Evolutionary conservation across 2,797 vertebrate species (phyloP).

Genomic region (Xenopus petersii): DNA sequence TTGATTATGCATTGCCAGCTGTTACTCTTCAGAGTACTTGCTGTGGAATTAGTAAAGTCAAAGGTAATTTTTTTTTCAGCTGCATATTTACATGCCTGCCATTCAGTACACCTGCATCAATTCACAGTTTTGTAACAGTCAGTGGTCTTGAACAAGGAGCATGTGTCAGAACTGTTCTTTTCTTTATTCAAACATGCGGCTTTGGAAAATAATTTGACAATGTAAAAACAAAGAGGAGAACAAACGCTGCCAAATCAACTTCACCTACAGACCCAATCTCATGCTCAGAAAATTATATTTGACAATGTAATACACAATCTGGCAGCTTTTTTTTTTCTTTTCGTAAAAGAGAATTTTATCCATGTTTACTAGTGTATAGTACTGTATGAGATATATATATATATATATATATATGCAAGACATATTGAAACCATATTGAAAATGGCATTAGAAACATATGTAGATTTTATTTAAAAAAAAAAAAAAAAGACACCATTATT

Average conservation of each 20-base stretch:
- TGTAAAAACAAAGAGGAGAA: constrained; percentile 22
- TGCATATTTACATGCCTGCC: constrained; percentile 32
- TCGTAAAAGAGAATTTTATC: neutral
- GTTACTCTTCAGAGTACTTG: constrained; percentile 29
- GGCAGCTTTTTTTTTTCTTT: neutral
- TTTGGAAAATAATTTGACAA: constrained; percentile 31
- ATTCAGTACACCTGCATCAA: constrained; percentile 33
- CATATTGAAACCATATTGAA: no score
- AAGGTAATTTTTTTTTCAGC: constrained; percentile 34
- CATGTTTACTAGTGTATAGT: no score
- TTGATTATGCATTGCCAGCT: constrained; percentile 41
- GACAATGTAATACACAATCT: constrained; percentile 18
- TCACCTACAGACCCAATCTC: constrained; percentile 13
- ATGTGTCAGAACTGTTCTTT: constrained; percentile 33
- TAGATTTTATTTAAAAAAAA: no score
- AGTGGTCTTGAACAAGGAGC: constrained; percentile 26
- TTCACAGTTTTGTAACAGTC: constrained; percentile 34
- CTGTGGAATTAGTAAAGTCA: constrained; percentile 39
- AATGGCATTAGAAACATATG: no score
- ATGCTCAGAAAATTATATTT: constrained; percentile 14
- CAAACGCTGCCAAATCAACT: constrained; percentile 14
- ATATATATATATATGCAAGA: neutral
- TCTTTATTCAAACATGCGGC: constrained; percentile 16
- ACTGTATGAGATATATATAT: no score
- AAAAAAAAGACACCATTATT: no score